Percentiles rank a stretch among this genome's conserved stretches.
Conservation (phyloP, 1,140 invertebrate species). For the Eulimnadia texana region DNA sequence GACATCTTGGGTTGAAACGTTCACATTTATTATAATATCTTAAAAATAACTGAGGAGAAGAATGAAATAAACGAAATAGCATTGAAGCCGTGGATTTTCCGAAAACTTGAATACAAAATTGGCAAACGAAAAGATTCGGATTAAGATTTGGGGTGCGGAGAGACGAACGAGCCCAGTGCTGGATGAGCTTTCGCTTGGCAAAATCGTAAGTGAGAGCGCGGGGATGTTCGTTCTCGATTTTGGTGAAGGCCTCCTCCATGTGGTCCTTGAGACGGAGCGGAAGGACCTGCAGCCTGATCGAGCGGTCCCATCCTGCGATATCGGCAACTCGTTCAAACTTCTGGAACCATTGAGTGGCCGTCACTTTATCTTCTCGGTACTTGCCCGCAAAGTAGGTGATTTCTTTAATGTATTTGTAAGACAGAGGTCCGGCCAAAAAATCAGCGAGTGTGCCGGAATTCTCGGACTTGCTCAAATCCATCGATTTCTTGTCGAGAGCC, state of each 20-base stretch:
- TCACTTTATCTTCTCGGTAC: not conserved
- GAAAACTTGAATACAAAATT: no score
- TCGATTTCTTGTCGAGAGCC: no score
- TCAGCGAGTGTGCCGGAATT: not conserved
- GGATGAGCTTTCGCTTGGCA: not conserved
- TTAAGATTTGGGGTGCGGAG: no score
- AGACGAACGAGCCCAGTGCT: no score
- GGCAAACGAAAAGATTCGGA: no score
- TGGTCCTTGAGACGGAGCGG: conserved; percentile 18
- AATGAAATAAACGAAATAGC: no score
- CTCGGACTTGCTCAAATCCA: not conserved
- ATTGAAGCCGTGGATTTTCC: no score
- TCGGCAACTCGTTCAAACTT: not conserved
- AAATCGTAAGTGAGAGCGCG: not conserved
- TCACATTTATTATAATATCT: no score
- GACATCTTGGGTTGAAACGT: no score
- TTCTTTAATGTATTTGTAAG: not conserved
- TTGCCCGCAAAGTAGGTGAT: not conserved
- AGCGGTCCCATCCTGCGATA: not conserved
- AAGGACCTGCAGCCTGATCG: not conserved
- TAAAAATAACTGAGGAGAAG: no score
- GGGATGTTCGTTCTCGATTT: conserved; percentile 11
- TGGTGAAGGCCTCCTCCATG: conserved; percentile 18
- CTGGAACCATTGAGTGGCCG: not conserved
- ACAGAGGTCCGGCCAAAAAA: no score